Base-by-base conservation (phyloP, 2,888 invertebrate species). In the Leucophora obtusa region DNA sequence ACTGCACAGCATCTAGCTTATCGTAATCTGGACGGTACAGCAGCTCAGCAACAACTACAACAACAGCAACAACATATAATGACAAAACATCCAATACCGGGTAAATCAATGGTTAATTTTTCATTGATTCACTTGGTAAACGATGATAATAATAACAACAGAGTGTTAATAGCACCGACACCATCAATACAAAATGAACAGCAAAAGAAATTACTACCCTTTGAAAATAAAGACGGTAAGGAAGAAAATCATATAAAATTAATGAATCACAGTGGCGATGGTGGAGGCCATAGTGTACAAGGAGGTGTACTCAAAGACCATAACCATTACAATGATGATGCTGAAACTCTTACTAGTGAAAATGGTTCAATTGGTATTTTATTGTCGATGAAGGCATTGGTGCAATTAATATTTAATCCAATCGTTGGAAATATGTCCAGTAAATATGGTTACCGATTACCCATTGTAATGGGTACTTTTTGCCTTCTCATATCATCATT, bases 371-470 rank as follows among this genome's bases (percentile, higher is more conserved):
- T 95, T 59, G 94, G 94, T 15, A 90, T 94, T 47, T 88, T 95
- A 66, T 89, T 95, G 66, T 94, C 96, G 43, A 95, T 95, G 68
- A 95, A 96, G 90, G 96, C 96, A 21, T 90, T 96, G 79, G 94
- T 96, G 5, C 96, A 96, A 89, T 91, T 96, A 69, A 90, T 94
- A 75, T 92, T 93, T 85, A 96, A 96, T 88, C 95, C 96, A 1
- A 90, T 95, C 51, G 93, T 96, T 51, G 96, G 96, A 35, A 92
- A 92, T 82, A 88, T 95, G 59, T 94, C 94, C 3, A 92, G 91
- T 65, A 92, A 92, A 84, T 89, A 93, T 76, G 95, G 95, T 24
- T 95, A 94, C 88, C 92, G 93, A 62, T 88, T 93, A 59, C 94
- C 95, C 0, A 91, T 95, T 80, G 92, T 95, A 62, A 88, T 93